Conservation (phyloP, 2,797 vertebrate genomes). For the Gallinago stenura region DNA sequence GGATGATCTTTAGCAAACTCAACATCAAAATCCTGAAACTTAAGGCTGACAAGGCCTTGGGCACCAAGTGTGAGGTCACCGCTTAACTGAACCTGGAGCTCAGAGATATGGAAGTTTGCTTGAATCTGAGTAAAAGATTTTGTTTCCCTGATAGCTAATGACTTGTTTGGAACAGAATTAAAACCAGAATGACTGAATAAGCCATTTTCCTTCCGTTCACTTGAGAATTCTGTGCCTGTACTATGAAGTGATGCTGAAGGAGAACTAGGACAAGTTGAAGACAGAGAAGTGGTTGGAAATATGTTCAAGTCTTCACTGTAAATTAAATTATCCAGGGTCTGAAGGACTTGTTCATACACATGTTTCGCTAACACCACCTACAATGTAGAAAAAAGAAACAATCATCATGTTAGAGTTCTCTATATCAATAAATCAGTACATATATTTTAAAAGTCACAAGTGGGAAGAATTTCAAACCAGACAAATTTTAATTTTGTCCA, state of each 20-base stretch:
- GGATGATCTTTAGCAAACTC: constrained; percentile 95
- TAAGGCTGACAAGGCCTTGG: constrained; percentile 93
- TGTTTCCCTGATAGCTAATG: constrained; percentile 72
- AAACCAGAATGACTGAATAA: constrained; percentile 89
- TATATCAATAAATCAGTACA: background rate
- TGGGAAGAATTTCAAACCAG: background rate
- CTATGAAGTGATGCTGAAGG: constrained; percentile 77
- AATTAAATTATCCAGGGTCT: constrained; percentile 94
- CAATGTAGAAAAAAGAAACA: constrained; percentile 1
- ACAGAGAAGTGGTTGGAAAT: constrained; percentile 78
- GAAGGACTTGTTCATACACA: constrained; percentile 96
- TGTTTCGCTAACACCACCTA: constrained; percentile 96
- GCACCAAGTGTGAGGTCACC: constrained; percentile 92
- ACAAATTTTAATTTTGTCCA: background rate
- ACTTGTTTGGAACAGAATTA: constrained; percentile 76
- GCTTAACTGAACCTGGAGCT: constrained; percentile 93
- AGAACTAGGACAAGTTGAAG: constrained; percentile 79
- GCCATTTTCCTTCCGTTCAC: constrained; percentile 83
- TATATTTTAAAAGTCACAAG: background rate
- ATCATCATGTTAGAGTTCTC: background rate
- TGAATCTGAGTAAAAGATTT: constrained; percentile 92
- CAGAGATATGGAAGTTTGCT: constrained; percentile 89
- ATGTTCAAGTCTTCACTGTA: constrained; percentile 88
- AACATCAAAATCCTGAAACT: constrained; percentile 94
- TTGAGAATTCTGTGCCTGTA: constrained; percentile 82